A percentile compares a stretch with the other conserved stretches of the same genome.
phyloP scores from a whole-genome alignment of 2,888 invertebrate genomes.

The Balanococcus diminutus region DNA sequence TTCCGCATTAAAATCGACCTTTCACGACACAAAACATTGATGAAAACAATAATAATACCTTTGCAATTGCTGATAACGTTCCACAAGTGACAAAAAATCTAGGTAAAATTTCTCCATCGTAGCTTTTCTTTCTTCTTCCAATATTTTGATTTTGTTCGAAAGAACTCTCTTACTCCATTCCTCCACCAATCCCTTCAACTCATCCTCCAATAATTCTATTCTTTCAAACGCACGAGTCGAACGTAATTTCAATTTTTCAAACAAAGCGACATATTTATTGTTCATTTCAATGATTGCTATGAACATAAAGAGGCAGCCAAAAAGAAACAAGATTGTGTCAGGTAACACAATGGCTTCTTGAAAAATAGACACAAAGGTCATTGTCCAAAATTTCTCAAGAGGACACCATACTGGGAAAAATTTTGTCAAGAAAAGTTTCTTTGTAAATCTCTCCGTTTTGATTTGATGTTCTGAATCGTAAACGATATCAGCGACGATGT shows the following conservation, averaged over 20 bases:
- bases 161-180: not conserved
- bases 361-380: not conserved
- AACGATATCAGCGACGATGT: not conserved
- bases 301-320: too few relatives aligned
- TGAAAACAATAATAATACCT: not conserved
- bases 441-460: not conserved
- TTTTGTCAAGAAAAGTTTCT: not conserved
- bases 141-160: not conserved
- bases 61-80: not conserved
- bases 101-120: not conserved
- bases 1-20: not conserved
- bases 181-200: not conserved
- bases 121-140: not conserved
- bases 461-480: not conserved
- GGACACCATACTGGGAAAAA: not conserved
- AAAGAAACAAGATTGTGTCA: not conserved
- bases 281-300: not conserved
- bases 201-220: not conserved
- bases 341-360: not conserved
- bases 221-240: not conserved
- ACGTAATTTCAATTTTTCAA: not conserved
- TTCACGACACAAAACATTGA: not conserved
- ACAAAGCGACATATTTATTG: not conserved
- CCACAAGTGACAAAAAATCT: not conserved
- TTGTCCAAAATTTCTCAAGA: not conserved